Evolutionary conservation across 1,140 invertebrate species (phyloP), one percentile per base, ranked within the genome.

Genomic region (Solen grandis): DNA sequence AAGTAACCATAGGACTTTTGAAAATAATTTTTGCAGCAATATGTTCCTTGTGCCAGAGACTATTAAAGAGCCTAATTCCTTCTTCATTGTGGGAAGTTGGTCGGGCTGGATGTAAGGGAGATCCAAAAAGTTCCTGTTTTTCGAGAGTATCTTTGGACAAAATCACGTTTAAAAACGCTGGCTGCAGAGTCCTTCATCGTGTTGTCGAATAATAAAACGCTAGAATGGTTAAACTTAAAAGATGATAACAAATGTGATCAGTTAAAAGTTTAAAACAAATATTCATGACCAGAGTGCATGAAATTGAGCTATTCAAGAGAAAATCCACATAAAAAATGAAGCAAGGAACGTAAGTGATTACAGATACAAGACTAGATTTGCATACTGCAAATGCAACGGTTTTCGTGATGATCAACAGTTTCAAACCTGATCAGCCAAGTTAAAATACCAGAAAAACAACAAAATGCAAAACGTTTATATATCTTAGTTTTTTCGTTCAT

Each of bases 91-190:
- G 50, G 68, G 19, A 33, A 70, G 22, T 50, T 70, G 10, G 31
- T 27, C 14, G n/a, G 8, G 14, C 10, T 0, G 1, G 46, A 70
- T 27, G 22, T 14, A 46, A 33, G 31, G 5, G n/a, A 22, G 8
- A 19, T 70, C 25, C 54, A 55, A 55, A 29, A 29, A 54, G 36
- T 8, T 22, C 46, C 41, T 5, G 63, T 81, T 65, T 55, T 60
- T 60, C 5, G 78, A 81, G 41, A 73, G 78, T 81, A 57, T 78
- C 4, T 81, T 81, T 81, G 78, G 57, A 16, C 25, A 70, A 41
- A 14, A 55, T 13, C 50, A 70, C 22, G 50, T 55, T 41, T 35
- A n/a, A 55, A 70, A 35, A 22, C 25, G 68, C 27, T n/a, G n/a
- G n/a, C n/a, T n/a, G n/a, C n/a, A n/a, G n/a, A n/a, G n/a, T n/a